Evolutionary conservation across 2,888 invertebrate genomes (phyloP).

Genomic region (Mesorhabditis belari): DNA sequence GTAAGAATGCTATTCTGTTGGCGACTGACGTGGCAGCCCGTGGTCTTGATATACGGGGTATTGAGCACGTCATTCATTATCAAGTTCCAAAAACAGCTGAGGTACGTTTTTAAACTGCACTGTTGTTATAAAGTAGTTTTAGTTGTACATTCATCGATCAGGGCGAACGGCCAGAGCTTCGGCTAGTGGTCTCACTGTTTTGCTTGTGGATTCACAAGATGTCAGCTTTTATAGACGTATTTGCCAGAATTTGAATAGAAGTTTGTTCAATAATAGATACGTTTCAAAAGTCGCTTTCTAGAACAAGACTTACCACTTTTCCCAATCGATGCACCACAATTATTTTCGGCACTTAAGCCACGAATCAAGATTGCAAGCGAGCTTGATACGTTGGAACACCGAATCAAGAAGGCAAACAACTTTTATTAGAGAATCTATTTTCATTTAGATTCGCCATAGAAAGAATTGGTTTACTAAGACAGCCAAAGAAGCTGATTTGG

Average conservation of each 20-base stretch:
- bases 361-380: slow-evolving; percentile 72
- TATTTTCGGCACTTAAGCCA: slow-evolving; percentile 62
- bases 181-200: slow-evolving; percentile 79
- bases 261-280: slow-evolving; percentile 57
- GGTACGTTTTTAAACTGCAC: slow-evolving; percentile 54
- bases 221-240: slow-evolving; percentile 70
- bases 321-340: slow-evolving; percentile 63
- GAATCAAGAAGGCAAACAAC: slow-evolving; percentile 58
- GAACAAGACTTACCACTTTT: slow-evolving; percentile 66
- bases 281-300: slow-evolving; percentile 8
- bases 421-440: background rate
- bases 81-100: slow-evolving; percentile 90
- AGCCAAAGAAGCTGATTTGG: slow-evolving; percentile 77
- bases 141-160: slow-evolving; percentile 90
- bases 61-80: slow-evolving; percentile 92
- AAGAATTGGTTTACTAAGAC: slow-evolving; percentile 72
- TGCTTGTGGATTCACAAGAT: slow-evolving; percentile 83
- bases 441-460: background rate
- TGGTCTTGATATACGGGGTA: slow-evolving; percentile 85
- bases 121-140: slow-evolving; percentile 5
- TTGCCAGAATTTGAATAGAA: slow-evolving; percentile 74
- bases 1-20: slow-evolving; percentile 71
- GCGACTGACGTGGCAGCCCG: slow-evolving; percentile 93
- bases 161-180: slow-evolving; percentile 88
- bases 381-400: slow-evolving; percentile 70